phyloP scores from a whole-genome alignment of 2,888 invertebrate species.

The Oligia fasciuncula region DNA sequence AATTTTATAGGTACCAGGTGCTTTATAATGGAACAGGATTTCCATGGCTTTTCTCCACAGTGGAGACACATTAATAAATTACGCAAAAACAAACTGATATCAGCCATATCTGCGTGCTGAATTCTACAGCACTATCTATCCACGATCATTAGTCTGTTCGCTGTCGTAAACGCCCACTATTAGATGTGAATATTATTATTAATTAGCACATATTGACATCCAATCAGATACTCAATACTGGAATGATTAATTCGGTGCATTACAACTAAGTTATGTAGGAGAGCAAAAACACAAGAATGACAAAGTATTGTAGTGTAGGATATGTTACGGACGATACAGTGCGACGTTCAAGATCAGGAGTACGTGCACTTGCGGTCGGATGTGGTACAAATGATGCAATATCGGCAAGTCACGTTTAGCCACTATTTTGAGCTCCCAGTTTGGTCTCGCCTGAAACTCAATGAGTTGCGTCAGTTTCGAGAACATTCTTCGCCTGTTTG shows the following conservation, averaged over 20 bases:
- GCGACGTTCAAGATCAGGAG: conserved; percentile 55
- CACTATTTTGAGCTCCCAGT: conserved; percentile 76
- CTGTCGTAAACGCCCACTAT: conserved; percentile 38
- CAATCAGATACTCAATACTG: conserved; percentile 20
- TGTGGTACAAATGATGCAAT: conserved; percentile 75
- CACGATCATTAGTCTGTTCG: conserved; percentile 35
- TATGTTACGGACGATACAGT: conserved; percentile 28
- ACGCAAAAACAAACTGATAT: not conserved
- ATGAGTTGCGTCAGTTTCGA: conserved; percentile 66
- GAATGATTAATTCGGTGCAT: conserved; percentile 40
- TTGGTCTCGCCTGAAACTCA: conserved; percentile 66
- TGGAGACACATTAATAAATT: not conserved
- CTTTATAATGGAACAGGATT: conserved; percentile 7
- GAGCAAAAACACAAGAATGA: conserved; percentile 21
- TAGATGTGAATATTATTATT: conserved; percentile 30
- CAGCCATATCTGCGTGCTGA: not conserved
- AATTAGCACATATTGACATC: conserved; percentile 35
- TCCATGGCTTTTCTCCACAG: not conserved
- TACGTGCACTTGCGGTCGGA: conserved; percentile 57
- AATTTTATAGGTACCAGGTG: not conserved
- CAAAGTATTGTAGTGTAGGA: conserved; percentile 40
- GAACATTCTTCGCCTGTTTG: conserved; percentile 37
- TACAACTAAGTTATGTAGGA: conserved; percentile 1
- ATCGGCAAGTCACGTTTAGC: conserved; percentile 79
- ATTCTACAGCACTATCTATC: conserved; percentile 3